phyloP scores from a whole-genome alignment of 2,888 invertebrate genomes.

The Drosophila mimetica region DNA sequence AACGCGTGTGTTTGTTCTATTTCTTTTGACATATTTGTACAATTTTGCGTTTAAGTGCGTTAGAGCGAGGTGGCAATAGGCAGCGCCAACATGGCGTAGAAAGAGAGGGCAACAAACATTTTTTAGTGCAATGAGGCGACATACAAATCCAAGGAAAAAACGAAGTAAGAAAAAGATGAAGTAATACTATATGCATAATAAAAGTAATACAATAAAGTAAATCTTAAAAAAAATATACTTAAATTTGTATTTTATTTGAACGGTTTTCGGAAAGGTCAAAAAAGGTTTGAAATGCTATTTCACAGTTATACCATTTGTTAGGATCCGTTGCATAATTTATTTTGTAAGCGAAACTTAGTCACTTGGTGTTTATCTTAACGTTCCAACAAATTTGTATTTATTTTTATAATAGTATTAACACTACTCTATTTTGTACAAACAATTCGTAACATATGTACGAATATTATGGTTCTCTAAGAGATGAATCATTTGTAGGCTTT shows the following conservation, averaged over 20 bases:
- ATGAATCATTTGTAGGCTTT: background rate
- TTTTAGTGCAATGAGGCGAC: conserved; percentile 52
- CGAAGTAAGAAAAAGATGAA: conserved; percentile 16
- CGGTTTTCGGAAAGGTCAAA: background rate
- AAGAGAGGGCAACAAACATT: conserved; percentile 39
- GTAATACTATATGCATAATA: conserved; percentile 61
- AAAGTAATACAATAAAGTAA: conserved; percentile 62
- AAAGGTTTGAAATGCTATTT: background rate
- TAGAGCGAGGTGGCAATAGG: conserved; percentile 53
- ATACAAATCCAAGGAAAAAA: conserved; percentile 31
- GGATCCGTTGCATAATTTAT: no score
- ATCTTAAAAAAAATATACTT: conserved; percentile 35
- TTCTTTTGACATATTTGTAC: conserved; percentile 39
- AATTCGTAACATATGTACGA: no score
- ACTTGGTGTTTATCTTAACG: background rate
- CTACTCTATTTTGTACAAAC: no score
- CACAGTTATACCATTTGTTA: background rate
- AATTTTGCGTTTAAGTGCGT: conserved; percentile 45
- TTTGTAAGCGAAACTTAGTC: background rate
- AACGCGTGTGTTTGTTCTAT: conserved; percentile 31
- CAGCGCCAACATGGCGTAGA: conserved; percentile 38
- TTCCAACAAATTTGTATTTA: background rate
- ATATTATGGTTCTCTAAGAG: no score
- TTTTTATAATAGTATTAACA: background rate
- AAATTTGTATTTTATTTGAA: background rate